These are phyloP conservation scores for Xenopus laevis DNA, from an alignment of 2,113 vertebrate species.

Conservation along the genomic window DNA sequence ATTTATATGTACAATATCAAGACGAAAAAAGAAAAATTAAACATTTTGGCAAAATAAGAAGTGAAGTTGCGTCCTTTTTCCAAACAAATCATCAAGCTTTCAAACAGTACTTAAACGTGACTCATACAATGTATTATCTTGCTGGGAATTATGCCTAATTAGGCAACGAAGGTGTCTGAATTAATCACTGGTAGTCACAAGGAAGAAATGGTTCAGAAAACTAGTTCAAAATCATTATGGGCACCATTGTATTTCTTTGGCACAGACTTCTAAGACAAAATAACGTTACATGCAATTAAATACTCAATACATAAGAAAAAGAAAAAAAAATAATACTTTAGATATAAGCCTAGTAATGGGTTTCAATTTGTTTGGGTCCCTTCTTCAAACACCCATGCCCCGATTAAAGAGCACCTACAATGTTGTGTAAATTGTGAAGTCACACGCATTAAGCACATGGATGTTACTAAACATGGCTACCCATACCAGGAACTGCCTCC, in stretches of 20 bases:
- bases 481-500: no score
- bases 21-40: conserved; percentile 4
- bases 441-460: no score
- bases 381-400: no score
- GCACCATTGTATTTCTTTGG: conserved; percentile 18
- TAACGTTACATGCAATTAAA: neutral
- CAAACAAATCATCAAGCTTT: conserved; percentile 16
- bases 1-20: neutral
- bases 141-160: conserved; percentile 37
- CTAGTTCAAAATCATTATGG: conserved; percentile 24
- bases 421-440: no score
- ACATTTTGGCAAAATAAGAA: neutral
- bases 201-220: conserved; percentile 18
- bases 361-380: no score
- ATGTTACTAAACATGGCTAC: no score
- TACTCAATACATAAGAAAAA: no score
- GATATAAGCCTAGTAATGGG: no score
- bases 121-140: conserved; percentile 27
- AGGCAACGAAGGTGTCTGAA: conserved; percentile 22
- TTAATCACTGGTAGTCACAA: conserved; percentile 31
- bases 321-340: no score
- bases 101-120: conserved; percentile 37
- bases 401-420: no score
- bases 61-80: conserved; percentile 21
- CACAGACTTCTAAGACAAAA: neutral